These are phyloP conservation scores for Lutraria rhynchaena DNA, from an alignment of 1,140 invertebrate genomes.

Conservation along the genomic window DNA sequence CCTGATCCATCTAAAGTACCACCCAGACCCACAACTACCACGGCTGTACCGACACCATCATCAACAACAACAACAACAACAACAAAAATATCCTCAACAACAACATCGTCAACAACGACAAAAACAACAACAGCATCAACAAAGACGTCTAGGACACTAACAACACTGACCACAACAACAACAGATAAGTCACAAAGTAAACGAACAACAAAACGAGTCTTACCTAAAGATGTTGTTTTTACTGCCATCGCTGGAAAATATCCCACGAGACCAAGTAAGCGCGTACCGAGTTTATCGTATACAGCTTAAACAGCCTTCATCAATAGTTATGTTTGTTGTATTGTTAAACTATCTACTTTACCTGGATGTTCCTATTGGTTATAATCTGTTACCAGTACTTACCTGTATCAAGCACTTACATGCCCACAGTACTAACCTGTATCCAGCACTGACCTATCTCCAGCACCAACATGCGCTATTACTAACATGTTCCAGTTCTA, in stretches of 20 bases:
- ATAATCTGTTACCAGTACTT: no score
- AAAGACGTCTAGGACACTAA: background rate
- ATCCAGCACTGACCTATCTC: no score
- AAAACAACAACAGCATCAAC: background rate
- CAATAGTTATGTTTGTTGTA: no score
- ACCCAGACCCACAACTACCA: slow-evolving; percentile 21
- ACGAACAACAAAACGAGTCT: slow-evolving; percentile 4
- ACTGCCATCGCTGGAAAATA: slow-evolving; percentile 25
- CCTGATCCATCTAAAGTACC: slow-evolving; percentile 33
- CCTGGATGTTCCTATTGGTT: no score
- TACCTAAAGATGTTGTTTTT: slow-evolving; percentile 10
- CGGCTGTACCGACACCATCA: background rate
- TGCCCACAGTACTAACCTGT: no score
- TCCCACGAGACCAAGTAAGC: slow-evolving; percentile 31
- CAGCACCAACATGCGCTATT: no score
- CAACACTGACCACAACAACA: background rate
- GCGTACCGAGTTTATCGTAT: no score
- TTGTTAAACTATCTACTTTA: no score
- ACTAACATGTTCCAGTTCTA: no score
- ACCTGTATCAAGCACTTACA: no score
- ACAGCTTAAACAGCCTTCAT: no score
- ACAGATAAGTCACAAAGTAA: background rate
- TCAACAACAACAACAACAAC: background rate
- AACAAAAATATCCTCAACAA: background rate
- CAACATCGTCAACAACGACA: background rate